phyloP scores from a whole-genome alignment of 2,888 invertebrate genomes.

The Carterocephalus palaemon region DNA sequence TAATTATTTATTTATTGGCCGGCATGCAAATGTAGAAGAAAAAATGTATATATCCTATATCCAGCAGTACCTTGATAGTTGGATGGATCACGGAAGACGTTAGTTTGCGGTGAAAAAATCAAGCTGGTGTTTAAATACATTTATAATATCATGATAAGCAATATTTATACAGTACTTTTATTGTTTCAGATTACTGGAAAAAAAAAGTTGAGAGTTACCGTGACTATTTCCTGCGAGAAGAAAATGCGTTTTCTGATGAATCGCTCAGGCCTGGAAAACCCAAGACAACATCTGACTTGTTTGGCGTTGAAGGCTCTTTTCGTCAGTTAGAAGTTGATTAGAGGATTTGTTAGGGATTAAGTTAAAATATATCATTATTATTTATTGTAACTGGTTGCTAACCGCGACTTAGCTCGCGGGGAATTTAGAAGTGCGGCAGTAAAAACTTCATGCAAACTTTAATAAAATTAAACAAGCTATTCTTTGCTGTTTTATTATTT shows the following conservation, averaged over 20 bases:
- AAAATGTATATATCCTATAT: no score
- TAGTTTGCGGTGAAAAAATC: conserved; percentile 19
- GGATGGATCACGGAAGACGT: no score
- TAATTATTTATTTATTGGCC: no score
- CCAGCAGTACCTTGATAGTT: no score
- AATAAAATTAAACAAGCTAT: no score
- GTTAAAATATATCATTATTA: neutral
- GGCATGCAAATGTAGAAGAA: no score
- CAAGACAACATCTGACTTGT: conserved; percentile 54
- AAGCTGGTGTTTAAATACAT: conserved; percentile 9
- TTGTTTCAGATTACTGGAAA: conserved; percentile 51
- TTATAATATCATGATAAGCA: neutral
- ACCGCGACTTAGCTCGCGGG: no score
- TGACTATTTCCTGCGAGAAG: conserved; percentile 69
- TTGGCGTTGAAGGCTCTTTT: conserved; percentile 77
- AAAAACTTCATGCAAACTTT: no score
- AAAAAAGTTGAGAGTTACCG: conserved; percentile 66
- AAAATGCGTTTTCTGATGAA: conserved; percentile 68
- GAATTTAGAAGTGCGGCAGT: no score
- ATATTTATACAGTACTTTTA: neutral
- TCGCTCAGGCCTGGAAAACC: conserved; percentile 67
- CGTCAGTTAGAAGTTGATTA: conserved; percentile 72
- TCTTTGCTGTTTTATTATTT: no score
- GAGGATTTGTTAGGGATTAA: neutral
- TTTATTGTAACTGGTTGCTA: neutral